A percentile compares a stretch with the other conserved stretches of the same genome.
Evolutionary conservation across 1,140 invertebrate genomes (phyloP).

Genomic region (Trigoniulus corallinus): DNA sequence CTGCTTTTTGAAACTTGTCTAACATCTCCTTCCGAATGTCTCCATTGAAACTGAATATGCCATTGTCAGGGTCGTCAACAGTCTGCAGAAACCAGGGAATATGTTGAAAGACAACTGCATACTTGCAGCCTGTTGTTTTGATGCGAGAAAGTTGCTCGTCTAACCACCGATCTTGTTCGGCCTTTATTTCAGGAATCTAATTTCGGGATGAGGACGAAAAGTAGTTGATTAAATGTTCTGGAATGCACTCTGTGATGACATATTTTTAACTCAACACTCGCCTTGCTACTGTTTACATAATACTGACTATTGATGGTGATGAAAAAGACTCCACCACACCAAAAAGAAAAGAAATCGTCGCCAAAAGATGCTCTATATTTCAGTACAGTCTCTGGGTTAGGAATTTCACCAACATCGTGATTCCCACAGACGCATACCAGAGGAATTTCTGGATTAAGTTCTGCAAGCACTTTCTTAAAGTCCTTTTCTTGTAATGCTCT

Average conservation of each 20-base stretch:
- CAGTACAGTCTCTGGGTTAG: constrained; percentile 25
- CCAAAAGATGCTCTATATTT: constrained; percentile 30
- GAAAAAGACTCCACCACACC: constrained; percentile 34
- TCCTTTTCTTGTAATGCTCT: constrained; percentile 25
- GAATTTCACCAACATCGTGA: constrained; percentile 36
- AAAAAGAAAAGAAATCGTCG: constrained; percentile 39
- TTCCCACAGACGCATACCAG: constrained; percentile 39
- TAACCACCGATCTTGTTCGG: constrained; percentile 30
- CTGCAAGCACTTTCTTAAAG: constrained; percentile 27
- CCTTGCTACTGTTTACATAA: constrained; percentile 20
- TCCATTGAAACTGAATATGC: constrained; percentile 29
- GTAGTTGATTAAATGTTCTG: too few relatives aligned
- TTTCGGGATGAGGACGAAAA: background rate
- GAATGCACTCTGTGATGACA: background rate
- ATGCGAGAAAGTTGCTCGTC: constrained; percentile 19
- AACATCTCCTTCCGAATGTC: constrained; percentile 24
- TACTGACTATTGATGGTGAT: constrained; percentile 37
- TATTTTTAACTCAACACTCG: background rate
- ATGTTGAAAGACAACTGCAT: constrained; percentile 36
- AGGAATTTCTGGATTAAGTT: constrained; percentile 29
- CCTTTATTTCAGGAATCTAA: constrained; percentile 20
- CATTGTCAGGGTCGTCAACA: constrained; percentile 24
- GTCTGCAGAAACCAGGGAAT: constrained; percentile 33
- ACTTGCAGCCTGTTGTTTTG: constrained; percentile 16
- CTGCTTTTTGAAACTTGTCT: constrained; percentile 26